A percentile compares a stretch with the other conserved stretches of the same genome.
Conservation (phyloP, 2,888 invertebrate species). For the Ochropacha duplaris region DNA sequence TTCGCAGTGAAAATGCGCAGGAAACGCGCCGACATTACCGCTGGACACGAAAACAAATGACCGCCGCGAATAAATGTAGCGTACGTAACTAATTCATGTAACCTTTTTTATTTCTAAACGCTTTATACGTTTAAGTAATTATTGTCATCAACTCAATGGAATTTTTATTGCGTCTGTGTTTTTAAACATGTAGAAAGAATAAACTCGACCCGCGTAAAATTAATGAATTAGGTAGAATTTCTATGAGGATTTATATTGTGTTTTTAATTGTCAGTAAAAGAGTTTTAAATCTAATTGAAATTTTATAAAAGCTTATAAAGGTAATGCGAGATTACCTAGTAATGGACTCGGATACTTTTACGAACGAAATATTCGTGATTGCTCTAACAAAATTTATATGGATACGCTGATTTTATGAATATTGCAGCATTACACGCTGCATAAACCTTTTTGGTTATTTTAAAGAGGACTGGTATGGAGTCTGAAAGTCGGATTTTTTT, state of each 20-base stretch:
- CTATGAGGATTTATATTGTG: neutral
- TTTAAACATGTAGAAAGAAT: neutral
- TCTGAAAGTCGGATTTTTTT: too few relatives aligned
- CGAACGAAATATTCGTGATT: too few relatives aligned
- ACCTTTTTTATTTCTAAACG: constrained; percentile 4
- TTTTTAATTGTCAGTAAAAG: neutral
- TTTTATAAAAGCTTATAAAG: neutral
- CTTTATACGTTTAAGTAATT: constrained; percentile 5
- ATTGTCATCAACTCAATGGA: constrained; percentile 6
- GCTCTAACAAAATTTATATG: too few relatives aligned
- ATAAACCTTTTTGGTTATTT: too few relatives aligned
- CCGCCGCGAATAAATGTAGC: constrained; percentile 40
- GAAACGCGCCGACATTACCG: constrained; percentile 41
- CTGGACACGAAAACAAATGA: constrained; percentile 38
- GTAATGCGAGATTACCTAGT: too few relatives aligned
- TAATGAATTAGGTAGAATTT: neutral
- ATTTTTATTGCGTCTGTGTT: neutral
- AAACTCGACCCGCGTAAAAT: neutral
- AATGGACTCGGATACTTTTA: too few relatives aligned
- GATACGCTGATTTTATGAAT: too few relatives aligned
- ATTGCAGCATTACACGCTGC: too few relatives aligned
- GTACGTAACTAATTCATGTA: constrained; percentile 1
- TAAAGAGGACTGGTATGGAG: too few relatives aligned
- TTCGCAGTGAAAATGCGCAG: constrained; percentile 33
- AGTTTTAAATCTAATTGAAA: neutral